phyloP scores from a whole-genome alignment of 2,797 vertebrate genomes.

The Mionectes olivaceus region DNA sequence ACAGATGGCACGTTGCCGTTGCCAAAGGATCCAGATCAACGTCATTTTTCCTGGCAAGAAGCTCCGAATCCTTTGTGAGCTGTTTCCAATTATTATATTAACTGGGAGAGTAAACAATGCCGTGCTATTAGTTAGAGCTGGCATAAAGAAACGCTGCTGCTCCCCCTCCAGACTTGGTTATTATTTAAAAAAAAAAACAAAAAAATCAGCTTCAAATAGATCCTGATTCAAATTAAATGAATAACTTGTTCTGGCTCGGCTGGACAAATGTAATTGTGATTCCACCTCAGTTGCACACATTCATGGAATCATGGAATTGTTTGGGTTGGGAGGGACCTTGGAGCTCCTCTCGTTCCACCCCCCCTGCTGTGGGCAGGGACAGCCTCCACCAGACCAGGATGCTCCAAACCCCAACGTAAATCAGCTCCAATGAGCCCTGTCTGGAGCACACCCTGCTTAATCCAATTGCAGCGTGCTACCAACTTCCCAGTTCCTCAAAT shows the following conservation, averaged over 20 bases:
- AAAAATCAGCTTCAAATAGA: background rate
- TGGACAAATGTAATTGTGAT: background rate
- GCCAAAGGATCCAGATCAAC: slow-evolving; percentile 26
- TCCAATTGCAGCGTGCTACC: fast-evolving
- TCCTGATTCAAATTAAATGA: background rate
- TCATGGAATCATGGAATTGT: background rate
- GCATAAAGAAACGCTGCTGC: background rate
- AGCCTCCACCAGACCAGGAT: background rate
- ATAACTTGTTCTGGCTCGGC: background rate
- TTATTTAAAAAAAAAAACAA: background rate
- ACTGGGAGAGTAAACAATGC: slow-evolving; percentile 58
- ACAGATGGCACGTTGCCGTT: slow-evolving; percentile 27
- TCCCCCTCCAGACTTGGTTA: background rate
- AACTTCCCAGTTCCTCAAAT: background rate
- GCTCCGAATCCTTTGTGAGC: slow-evolving; percentile 53
- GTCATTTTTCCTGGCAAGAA: slow-evolving; percentile 32
- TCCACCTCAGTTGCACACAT: background rate
- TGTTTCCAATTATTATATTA: slow-evolving; percentile 66
- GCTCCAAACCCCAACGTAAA: background rate
- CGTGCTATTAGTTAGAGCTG: background rate
- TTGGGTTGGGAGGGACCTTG: background rate
- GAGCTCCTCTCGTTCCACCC: background rate
- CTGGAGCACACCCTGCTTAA: background rate
- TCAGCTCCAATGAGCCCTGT: fast-evolving
- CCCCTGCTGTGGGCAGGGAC: background rate